A percentile compares a stretch with the other conserved stretches of the same genome.
phyloP scores from a whole-genome alignment of 1,140 invertebrate genomes.

The Leguminivora glycinivorella region DNA sequence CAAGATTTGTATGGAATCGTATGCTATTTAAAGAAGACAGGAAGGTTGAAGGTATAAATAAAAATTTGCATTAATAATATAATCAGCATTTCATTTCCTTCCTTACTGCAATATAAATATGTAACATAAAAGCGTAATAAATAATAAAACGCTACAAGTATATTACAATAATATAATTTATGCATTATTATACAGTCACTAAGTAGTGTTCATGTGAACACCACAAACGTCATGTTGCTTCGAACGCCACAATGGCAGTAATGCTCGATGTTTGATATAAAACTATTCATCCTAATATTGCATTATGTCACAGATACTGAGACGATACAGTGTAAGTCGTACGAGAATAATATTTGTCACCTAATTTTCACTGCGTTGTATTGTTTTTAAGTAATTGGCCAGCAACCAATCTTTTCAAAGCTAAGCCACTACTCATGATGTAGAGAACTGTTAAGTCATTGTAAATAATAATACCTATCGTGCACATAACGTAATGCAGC shows the following conservation, averaged over 20 bases:
- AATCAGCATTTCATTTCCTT: constrained; percentile 61
- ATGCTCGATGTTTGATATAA: constrained; percentile 32
- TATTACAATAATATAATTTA: constrained; percentile 59
- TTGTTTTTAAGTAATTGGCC: too few relatives aligned
- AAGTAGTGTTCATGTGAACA: not conserved
- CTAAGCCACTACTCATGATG: too few relatives aligned
- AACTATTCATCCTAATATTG: constrained; percentile 29
- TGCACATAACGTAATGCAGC: too few relatives aligned
- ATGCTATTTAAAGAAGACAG: constrained; percentile 69
- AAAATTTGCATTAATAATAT: constrained; percentile 72
- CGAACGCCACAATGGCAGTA: not conserved
- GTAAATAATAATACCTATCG: too few relatives aligned
- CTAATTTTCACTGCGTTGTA: not conserved
- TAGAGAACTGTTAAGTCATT: too few relatives aligned
- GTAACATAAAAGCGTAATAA: constrained; percentile 36
- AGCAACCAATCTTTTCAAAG: too few relatives aligned
- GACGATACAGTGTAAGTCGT: not conserved
- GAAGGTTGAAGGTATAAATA: constrained; percentile 73
- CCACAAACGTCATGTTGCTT: not conserved
- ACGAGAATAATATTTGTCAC: not conserved
- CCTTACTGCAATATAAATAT: constrained; percentile 34
- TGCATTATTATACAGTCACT: constrained; percentile 50
- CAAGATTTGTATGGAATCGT: constrained; percentile 65
- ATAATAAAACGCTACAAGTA: constrained; percentile 51
- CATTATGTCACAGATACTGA: constrained; percentile 14